phyloP scores from a whole-genome alignment of 2,888 invertebrate genomes.

The Drosophila nr. fundita region DNA sequence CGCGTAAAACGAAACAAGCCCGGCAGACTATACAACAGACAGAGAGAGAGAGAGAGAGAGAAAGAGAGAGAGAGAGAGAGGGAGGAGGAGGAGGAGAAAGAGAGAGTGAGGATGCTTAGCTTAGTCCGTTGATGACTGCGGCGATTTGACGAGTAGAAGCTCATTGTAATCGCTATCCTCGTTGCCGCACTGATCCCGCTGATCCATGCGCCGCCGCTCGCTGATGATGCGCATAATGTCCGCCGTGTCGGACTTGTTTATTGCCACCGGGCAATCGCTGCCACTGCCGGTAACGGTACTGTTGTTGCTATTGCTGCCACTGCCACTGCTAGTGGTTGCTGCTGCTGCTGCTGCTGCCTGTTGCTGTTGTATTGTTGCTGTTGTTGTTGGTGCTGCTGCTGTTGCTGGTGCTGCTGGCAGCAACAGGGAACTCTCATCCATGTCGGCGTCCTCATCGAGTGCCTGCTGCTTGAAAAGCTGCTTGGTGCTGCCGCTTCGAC shows the following conservation, averaged over 20 bases:
- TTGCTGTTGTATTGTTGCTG: conserved; percentile 4
- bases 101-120: conserved; percentile 8
- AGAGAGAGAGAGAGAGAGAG: neutral
- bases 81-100: neutral
- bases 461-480: conserved; percentile 87
- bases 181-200: conserved; percentile 83
- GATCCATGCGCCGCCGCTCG: conserved; percentile 84
- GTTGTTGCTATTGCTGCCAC: conserved; percentile 16
- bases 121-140: conserved; percentile 82
- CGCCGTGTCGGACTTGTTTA: conserved; percentile 83
- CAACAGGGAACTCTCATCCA: conserved; percentile 86
- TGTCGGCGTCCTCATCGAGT: conserved; percentile 86
- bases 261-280: conserved; percentile 20
- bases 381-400: conserved; percentile 10
- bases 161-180: conserved; percentile 85
- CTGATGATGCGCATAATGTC: conserved; percentile 85
- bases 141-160: conserved; percentile 83
- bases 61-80: neutral
- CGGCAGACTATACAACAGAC: neutral
- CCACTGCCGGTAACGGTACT: conserved; percentile 3
- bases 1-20: conserved; percentile 14
- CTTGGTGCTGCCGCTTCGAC: conserved; percentile 86
- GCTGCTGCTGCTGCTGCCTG: conserved; percentile 4
- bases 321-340: conserved; percentile 3
- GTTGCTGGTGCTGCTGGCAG: conserved; percentile 71